Evolutionary conservation across 2,797 vertebrate species (phyloP), one percentile per base, ranked within the genome.

Genomic region (Antrozous pallidus): DNA sequence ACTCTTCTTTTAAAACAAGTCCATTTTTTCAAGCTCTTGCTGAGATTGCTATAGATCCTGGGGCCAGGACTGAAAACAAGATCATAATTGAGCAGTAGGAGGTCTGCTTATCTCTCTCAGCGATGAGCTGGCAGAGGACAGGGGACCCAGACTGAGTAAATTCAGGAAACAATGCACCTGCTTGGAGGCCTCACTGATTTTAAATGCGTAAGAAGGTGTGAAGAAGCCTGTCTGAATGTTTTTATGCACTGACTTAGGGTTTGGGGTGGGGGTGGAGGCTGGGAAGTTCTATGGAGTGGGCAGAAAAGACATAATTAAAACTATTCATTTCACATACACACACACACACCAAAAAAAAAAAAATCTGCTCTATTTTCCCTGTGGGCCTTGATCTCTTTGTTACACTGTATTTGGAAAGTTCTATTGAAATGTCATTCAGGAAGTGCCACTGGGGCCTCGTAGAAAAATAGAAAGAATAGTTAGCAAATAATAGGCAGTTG

Each of bases 41-140:
- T 96, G 96, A 96, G 96, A 96, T 97, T 96, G 97, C 97, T 96
- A 91, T 93, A 98, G 98, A 98, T 98, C 98, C 97, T 95, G 74
- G 65, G 97, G 97, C 94, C 97, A 97, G 90, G 81, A 95, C 96
- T 98, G 97, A 97, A 98, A 98, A 98, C 96, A 96, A 97, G 97
- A 97, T 98, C 97, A 98, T 98, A 98, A 98, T 97, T 98, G 97
- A 98, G 90, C 98, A 92, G 94, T 88, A 97, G 98, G 98, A 98
- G 97, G 97, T 96, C 97, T 97, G 97, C 97, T 98, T 97, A 96
- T 97, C 98, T 98, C 95, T 93, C 95, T 96, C 86, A 83, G 96
- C 97, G 96, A 93, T 79, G 91, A 98, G 97, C 95, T 97, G 96
- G 92, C 97, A 91, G 81, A 97, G 94, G 94, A 97, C 0, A 58